Conservation (phyloP, 2,113 vertebrate genomes). For the Entelurus aequoreus region DNA sequence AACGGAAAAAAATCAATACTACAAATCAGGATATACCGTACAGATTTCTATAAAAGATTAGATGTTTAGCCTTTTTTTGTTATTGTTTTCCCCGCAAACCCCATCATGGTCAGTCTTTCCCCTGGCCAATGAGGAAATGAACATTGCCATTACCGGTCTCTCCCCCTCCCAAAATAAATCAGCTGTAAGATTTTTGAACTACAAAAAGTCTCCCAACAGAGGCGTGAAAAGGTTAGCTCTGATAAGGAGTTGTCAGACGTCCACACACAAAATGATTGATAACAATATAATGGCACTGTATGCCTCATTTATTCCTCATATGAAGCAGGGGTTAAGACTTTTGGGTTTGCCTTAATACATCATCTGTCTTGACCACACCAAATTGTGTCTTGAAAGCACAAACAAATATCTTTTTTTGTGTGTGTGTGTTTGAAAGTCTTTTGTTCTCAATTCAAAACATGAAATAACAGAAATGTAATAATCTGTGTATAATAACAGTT, state of each 20-base stretch:
- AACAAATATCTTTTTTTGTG: constrained; percentile 43
- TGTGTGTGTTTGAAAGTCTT: constrained; percentile 20
- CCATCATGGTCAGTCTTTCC: constrained; percentile 40
- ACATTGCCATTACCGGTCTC: constrained; percentile 56
- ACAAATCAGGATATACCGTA: constrained; percentile 22
- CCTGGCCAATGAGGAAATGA: constrained; percentile 57
- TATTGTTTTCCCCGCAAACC: neutral
- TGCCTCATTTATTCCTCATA: constrained; percentile 96
- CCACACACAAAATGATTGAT: constrained; percentile 93
- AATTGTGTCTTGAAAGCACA: constrained; percentile 76
- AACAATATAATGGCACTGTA: constrained; percentile 93
- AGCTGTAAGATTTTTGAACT: constrained; percentile 96
- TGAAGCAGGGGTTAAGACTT: constrained; percentile 89
- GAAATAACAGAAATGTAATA: no score
- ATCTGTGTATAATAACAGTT: no score
- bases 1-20: constrained; percentile 17
- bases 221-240: constrained; percentile 99
- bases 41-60: constrained; percentile 27
- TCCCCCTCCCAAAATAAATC: constrained; percentile 87
- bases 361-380: constrained; percentile 87
- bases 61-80: neutral
- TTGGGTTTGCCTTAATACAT: constrained; percentile 79
- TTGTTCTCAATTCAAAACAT: neutral
- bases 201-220: constrained; percentile 94
- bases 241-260: constrained; percentile 96